phyloP scores from a whole-genome alignment of 2,113 vertebrate species.

The Fulica atra region DNA sequence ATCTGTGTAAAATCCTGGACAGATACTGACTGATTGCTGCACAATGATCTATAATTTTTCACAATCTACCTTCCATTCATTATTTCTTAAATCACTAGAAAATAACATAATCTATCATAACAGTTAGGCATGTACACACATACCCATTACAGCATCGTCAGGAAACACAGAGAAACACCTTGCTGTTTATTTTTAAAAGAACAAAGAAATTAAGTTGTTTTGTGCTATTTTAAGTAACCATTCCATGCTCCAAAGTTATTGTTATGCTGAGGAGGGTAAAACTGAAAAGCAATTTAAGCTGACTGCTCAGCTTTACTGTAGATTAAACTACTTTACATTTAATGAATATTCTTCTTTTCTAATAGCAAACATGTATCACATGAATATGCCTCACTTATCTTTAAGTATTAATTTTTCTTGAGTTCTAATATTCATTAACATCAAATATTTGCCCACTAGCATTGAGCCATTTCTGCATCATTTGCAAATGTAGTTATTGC shows the following conservation, averaged over 20 bases:
- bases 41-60: neutral
- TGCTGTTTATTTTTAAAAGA: neutral
- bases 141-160: neutral
- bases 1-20: neutral
- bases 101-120: neutral
- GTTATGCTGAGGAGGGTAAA: neutral
- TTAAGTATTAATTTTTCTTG: slow-evolving; percentile 53
- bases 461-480: slow-evolving; percentile 13
- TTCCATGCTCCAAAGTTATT: neutral
- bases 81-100: neutral
- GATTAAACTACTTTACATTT: slow-evolving; percentile 4
- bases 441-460: slow-evolving; percentile 60
- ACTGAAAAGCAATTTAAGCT: neutral
- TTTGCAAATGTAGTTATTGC: neutral
- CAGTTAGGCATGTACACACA: neutral
- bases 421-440: slow-evolving; percentile 59
- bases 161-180: neutral
- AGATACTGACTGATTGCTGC: neutral
- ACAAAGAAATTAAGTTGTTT: neutral
- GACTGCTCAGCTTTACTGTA: neutral
- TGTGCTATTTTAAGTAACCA: neutral
- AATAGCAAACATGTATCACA: slow-evolving; percentile 57
- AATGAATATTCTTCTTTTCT: slow-evolving; percentile 44
- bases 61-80: neutral
- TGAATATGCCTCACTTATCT: slow-evolving; percentile 42